Evolutionary conservation across 2,797 vertebrate species (phyloP).

Genomic region (Philypnodon macrostomus): DNA sequence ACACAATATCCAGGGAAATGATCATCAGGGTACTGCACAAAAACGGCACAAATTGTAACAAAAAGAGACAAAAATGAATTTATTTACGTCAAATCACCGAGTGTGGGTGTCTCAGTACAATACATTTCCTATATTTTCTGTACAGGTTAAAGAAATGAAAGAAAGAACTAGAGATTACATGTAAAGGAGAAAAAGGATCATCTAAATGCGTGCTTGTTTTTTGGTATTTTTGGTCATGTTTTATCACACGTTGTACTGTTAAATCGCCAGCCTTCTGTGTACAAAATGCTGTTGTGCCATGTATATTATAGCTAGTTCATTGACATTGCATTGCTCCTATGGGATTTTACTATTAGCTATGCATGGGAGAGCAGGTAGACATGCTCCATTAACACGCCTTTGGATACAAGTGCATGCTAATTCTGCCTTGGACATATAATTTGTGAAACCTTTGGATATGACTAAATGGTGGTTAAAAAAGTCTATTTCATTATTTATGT

Average conservation of each 20-base stretch:
- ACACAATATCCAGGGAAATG: slow-evolving; percentile 13
- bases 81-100: slow-evolving; percentile 68
- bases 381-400: slow-evolving; percentile 55
- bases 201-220: slow-evolving; percentile 43
- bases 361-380: slow-evolving; percentile 53
- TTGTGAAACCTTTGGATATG: neutral
- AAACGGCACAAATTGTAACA: slow-evolving; percentile 41
- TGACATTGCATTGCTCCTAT: slow-evolving; percentile 42
- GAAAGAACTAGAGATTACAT: slow-evolving; percentile 10
- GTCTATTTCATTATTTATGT: slow-evolving; percentile 19
- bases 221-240: slow-evolving; percentile 16
- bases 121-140: slow-evolving; percentile 60
- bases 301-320: slow-evolving; percentile 27
- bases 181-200: slow-evolving; percentile 37
- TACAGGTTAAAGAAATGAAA: slow-evolving; percentile 57
- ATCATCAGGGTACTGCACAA: slow-evolving; percentile 42
- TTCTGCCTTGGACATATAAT: slow-evolving; percentile 29
- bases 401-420: slow-evolving; percentile 39
- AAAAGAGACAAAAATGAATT: slow-evolving; percentile 48
- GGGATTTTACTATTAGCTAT: slow-evolving; percentile 51
- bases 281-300: slow-evolving; percentile 23
- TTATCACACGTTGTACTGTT: slow-evolving; percentile 11
- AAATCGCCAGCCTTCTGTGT: slow-evolving; percentile 17
- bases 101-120: slow-evolving; percentile 42
- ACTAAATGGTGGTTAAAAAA: neutral